These are phyloP conservation scores for Drosophila atroscutellata DNA, from an alignment of 2,888 invertebrate species.

Conservation along the genomic window DNA sequence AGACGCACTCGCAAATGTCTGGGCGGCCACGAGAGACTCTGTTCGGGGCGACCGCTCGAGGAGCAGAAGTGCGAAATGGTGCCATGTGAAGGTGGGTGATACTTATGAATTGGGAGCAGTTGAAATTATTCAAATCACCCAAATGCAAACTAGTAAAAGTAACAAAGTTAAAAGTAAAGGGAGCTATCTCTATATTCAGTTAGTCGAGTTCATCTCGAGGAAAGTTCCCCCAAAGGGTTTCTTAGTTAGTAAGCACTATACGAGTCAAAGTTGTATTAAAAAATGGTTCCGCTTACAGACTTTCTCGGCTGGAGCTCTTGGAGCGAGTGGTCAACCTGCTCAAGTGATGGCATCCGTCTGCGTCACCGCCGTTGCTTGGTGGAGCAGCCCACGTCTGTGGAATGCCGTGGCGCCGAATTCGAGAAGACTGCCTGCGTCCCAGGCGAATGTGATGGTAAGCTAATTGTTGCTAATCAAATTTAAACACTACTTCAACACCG, in stretches of 20 bases:
- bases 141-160: neutral
- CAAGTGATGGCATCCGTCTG: slow-evolving; percentile 88
- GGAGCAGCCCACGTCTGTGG: slow-evolving; percentile 86
- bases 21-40: slow-evolving; percentile 85
- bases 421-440: slow-evolving; percentile 89
- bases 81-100: slow-evolving; percentile 87
- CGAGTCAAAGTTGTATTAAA: neutral
- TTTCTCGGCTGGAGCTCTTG: slow-evolving; percentile 91
- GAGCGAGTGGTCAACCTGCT: slow-evolving; percentile 90
- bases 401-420: slow-evolving; percentile 89
- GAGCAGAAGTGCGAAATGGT: slow-evolving; percentile 89
- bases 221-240: neutral
- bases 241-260: neutral
- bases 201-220: neutral
- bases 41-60: slow-evolving; percentile 88
- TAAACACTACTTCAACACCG: neutral
- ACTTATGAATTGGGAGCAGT: neutral
- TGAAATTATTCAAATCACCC: neutral
- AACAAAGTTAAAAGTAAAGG: neutral
- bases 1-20: slow-evolving; percentile 90
- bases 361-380: slow-evolving; percentile 89
- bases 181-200: neutral
- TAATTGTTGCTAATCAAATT: neutral
- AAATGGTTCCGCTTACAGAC: slow-evolving; percentile 84
- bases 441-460: slow-evolving; percentile 80